These are phyloP conservation scores for Heliconius aoede DNA, from an alignment of 2,888 invertebrate species.

Conservation along the genomic window DNA sequence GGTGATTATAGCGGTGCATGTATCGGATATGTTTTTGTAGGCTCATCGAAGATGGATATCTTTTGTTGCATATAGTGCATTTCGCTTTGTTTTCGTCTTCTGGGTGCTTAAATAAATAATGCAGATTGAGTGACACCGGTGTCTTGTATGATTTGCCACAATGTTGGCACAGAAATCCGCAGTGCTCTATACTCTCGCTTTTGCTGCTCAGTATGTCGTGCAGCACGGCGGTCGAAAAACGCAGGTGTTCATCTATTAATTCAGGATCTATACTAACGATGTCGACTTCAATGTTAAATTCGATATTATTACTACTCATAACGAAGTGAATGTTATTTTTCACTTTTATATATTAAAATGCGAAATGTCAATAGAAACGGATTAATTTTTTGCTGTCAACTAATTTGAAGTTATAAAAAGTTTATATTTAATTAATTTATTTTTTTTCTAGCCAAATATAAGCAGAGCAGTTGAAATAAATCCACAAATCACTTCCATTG, in stretches of 20 bases:
- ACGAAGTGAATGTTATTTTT: neutral
- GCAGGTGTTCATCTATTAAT: constrained; percentile 60
- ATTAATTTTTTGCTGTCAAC: constrained; percentile 44
- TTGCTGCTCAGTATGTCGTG: constrained; percentile 58
- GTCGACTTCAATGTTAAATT: constrained; percentile 54
- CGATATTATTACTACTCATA: constrained; percentile 40
- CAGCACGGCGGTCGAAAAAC: constrained; percentile 60
- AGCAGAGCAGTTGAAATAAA: too few relatives aligned
- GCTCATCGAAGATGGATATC: constrained; percentile 65
- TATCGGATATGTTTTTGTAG: constrained; percentile 67
- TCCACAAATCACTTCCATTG: too few relatives aligned
- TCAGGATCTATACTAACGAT: constrained; percentile 58
- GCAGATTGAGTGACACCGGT: constrained; percentile 59
- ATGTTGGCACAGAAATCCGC: constrained; percentile 69
- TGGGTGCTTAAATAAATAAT: constrained; percentile 66
- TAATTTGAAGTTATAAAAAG: neutral
- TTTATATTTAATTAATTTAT: neutral
- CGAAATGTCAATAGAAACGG: constrained; percentile 38
- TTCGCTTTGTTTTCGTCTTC: constrained; percentile 53
- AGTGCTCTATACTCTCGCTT: constrained; percentile 43
- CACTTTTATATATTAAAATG: neutral
- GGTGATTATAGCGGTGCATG: constrained; percentile 63
- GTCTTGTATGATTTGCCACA: constrained; percentile 71
- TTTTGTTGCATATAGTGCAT: constrained; percentile 64
- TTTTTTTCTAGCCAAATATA: neutral